Evolutionary conservation across 2,888 invertebrate species (phyloP), one percentile per base, ranked within the genome.

Genomic region (Hesperia comma): DNA sequence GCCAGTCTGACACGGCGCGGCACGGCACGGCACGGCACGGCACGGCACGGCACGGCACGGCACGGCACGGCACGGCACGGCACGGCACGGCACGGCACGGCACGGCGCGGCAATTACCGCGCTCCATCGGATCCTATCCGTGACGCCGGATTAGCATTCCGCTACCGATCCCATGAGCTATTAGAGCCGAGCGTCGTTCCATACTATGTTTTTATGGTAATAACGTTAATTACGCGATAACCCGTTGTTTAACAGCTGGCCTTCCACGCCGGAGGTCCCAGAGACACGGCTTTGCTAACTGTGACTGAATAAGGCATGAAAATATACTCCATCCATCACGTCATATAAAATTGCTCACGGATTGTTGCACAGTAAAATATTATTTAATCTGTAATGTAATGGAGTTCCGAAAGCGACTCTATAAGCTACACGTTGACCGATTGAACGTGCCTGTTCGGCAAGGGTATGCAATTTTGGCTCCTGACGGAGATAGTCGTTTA

Each of bases 81-180:
- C 0, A 5, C 43, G 43, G 6, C n/a, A 4, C 43, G 43, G 15
- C 7, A 4, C 43, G 43, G 19, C 8, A 10, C 21, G 51, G 21
- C 12, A 12, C 21, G 21, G 14, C 8, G 40, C 57, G 57, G 41
- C 57, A 58, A 58, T 58, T 58, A 58, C 57, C 21, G 41, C 57
- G 57, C 57, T 58, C 57, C 43, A 43, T 58, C 43, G 41, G 57
- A 58, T 43, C 57, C 43, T 58, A 58, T 58, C 43, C 43, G 57
- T 58, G 43, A 58, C 57, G 57, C 57, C 15, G 46, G 58, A 58
- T 58, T 58, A 61, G 60, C 60, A 49, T 61, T 33, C 60, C 60
- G 60, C 60, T 37, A 61, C 60, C 49, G 60, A 49, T 61, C 60
- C 60, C 60, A 61, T 46, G 60, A 61, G 60, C 60, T 49, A 49